phyloP scores from a whole-genome alignment of 2,888 invertebrate species.

The Hydrotaea diabolus region DNA sequence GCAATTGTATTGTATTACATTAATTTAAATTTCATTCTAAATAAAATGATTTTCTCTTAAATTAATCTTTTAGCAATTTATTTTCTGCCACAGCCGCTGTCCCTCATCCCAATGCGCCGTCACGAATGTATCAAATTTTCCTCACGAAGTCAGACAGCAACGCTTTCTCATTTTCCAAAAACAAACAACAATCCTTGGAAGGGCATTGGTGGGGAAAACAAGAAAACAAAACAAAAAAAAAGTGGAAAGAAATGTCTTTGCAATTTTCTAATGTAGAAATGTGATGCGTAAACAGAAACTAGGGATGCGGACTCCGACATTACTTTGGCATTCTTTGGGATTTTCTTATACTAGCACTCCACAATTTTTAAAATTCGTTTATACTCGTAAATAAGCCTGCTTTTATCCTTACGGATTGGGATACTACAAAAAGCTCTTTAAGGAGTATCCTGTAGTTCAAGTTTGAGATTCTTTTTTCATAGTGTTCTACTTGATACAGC shows the following conservation, averaged over 20 bases:
- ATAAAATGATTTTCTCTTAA: not conserved
- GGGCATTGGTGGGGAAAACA: not conserved
- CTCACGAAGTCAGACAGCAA: not conserved
- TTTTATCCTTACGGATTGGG: no score
- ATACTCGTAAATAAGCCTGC: no score
- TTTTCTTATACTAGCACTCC: no score
- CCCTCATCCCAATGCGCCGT: not conserved
- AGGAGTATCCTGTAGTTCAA: no score
- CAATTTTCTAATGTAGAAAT: not conserved
- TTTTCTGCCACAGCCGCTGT: not conserved
- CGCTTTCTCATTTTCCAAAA: not conserved
- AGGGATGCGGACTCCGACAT: not conserved
- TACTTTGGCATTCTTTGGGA: no score
- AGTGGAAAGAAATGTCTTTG: not conserved
- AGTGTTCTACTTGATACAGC: no score
- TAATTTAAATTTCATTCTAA: not conserved
- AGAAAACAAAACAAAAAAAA: not conserved
- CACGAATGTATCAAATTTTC: not conserved
- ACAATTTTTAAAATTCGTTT: no score
- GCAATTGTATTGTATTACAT: not conserved
- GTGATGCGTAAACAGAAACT: not conserved
- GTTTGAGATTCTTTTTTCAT: no score
- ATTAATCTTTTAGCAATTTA: not conserved
- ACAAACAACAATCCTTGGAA: not conserved
- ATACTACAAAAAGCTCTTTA: no score